phyloP scores from a whole-genome alignment of 2,113 vertebrate genomes.

The Hippocampus mohnikei region DNA sequence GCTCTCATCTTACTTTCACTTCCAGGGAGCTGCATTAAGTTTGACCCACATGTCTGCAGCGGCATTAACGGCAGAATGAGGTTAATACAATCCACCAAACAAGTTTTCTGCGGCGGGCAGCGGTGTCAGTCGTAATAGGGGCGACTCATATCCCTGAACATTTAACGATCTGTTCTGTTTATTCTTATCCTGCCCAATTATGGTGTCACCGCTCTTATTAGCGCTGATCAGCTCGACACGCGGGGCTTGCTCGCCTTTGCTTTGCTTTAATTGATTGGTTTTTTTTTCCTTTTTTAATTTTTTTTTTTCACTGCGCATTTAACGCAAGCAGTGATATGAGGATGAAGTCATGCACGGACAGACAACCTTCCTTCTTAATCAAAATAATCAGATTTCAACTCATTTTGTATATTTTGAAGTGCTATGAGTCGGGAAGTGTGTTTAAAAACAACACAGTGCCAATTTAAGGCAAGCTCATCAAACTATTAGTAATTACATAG shows the following conservation, averaged over 20 bases:
- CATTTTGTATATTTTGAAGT: background rate
- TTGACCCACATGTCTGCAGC: slow-evolving; percentile 35
- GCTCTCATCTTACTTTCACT: slow-evolving; percentile 22
- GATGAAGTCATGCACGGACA: background rate
- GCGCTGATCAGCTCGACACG: slow-evolving; percentile 22
- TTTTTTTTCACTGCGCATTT: background rate
- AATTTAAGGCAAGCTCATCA: no score
- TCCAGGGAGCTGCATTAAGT: slow-evolving; percentile 26
- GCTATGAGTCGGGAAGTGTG: no score
- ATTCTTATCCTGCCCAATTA: slow-evolving; percentile 49
- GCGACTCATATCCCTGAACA: slow-evolving; percentile 38
- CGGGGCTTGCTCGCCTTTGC: background rate
- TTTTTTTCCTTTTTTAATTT: background rate
- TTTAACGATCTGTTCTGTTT: slow-evolving; percentile 47
- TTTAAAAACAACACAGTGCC: no score
- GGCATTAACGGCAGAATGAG: slow-evolving; percentile 30
- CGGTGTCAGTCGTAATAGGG: slow-evolving; percentile 23
- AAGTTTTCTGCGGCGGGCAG: slow-evolving; percentile 8
- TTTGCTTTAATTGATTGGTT: slow-evolving; percentile 8
- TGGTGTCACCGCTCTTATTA: slow-evolving; percentile 46
- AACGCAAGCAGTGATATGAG: background rate
- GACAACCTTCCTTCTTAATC: background rate
- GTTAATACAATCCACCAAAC: slow-evolving; percentile 21
- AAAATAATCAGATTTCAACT: background rate
- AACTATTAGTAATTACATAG: no score